A percentile compares a stretch with the other conserved stretches of the same genome.
These are phyloP conservation scores for Apodemus sylvaticus DNA, from an alignment of 2,113 vertebrate genomes.

Conservation along the genomic window DNA sequence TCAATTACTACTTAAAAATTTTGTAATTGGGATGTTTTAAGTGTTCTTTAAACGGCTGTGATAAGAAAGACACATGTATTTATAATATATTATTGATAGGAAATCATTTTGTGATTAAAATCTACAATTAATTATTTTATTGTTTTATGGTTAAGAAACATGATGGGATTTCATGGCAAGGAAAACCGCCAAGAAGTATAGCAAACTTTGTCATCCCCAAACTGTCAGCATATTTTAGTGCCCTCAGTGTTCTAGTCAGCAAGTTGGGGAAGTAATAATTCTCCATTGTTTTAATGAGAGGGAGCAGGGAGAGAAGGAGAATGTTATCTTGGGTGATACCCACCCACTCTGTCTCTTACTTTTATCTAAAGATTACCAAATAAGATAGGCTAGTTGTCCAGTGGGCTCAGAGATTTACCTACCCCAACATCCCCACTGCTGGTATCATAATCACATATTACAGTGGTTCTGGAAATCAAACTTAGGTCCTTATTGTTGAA, in stretches of 20 bases:
- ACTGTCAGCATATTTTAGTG: background rate
- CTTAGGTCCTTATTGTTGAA: background rate
- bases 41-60: constrained; percentile 53
- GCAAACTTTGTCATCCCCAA: background rate
- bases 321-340: background rate
- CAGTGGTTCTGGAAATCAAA: too few species aligned
- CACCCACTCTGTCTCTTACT: background rate
- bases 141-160: constrained; percentile 25
- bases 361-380: background rate
- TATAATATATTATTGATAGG: constrained; percentile 30
- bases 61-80: constrained; percentile 53
- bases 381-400: background rate
- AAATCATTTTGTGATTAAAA: constrained; percentile 42
- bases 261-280: background rate
- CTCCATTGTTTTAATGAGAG: too few species aligned
- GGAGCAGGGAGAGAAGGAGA: too few species aligned
- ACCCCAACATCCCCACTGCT: background rate
- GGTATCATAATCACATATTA: background rate
- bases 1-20: constrained; percentile 45
- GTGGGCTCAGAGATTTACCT: background rate
- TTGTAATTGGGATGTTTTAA: constrained; percentile 12
- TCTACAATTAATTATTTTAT: constrained; percentile 26
- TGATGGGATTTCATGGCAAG: background rate
- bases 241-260: background rate
- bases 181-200: background rate